phyloP scores from a whole-genome alignment of 2,888 invertebrate genomes.

The Reticulitermes lucifugus region DNA sequence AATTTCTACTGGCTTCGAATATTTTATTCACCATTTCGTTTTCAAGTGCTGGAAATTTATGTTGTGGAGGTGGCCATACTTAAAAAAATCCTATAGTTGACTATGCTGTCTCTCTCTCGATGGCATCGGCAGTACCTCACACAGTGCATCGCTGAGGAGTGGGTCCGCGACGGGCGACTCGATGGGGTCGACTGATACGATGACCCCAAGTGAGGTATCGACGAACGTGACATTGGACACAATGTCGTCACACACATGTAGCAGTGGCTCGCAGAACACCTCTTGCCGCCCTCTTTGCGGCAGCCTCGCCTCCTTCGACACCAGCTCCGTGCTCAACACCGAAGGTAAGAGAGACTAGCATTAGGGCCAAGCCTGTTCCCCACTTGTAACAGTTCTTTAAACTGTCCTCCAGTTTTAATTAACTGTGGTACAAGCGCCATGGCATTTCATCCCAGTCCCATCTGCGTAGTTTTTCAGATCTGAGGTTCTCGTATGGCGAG shows the following conservation, averaged over 20 bases:
- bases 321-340: constrained; percentile 64
- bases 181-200: constrained; percentile 69
- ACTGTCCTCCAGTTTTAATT: too few species aligned
- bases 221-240: constrained; percentile 69
- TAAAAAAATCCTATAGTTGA: too few species aligned
- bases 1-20: too few species aligned
- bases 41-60: too few species aligned
- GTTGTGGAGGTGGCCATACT: too few species aligned
- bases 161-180: constrained; percentile 54
- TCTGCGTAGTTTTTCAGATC: too few species aligned
- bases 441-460: too few species aligned
- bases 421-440: too few species aligned
- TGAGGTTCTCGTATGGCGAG: too few species aligned
- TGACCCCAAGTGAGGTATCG: constrained; percentile 67
- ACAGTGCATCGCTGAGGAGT: constrained; percentile 58
- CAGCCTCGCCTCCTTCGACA: constrained; percentile 68
- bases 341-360: constrained; percentile 64
- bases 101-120: neutral
- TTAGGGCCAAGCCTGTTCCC: too few species aligned
- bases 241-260: constrained; percentile 63
- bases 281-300: constrained; percentile 69
- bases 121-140: constrained; percentile 61
- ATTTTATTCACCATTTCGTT: too few species aligned
- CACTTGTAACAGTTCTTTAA: too few species aligned
- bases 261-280: constrained; percentile 65